Base-by-base conservation (phyloP, 2,888 invertebrate species). In the Drosophila colorata region DNA sequence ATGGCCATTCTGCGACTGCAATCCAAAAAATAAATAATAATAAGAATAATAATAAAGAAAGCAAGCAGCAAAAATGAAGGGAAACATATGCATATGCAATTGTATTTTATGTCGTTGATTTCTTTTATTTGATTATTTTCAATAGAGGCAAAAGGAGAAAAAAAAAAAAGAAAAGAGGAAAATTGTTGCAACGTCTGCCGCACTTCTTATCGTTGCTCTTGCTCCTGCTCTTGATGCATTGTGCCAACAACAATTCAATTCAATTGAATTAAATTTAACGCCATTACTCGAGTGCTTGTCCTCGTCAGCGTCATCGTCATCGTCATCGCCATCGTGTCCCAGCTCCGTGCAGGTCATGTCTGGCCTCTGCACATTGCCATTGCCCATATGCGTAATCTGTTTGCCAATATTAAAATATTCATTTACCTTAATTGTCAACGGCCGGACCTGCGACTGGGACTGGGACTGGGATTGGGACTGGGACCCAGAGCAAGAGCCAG, bases 391-490 rank as follows among this genome's bases (percentile, higher is more conserved):
- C 78, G 88, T 85, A 87, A 85, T 85, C 85, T 85, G 88, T 87
- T 85, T 85, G 88, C 83, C 88, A 86, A 85, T 87, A 85, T 86
- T 85, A 85, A 85, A 85, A 85, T 85, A 85, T 85, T 85, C 88
- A 85, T 85, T 80, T 86, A 80, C 85, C 85, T 87, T 85, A 87
- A 85, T 85, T 85, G 85, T 85, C 85, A 85, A 88, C 83, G 85
- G 88, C 61, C 73, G 59, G 58, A 49, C 46, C 44, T 14, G 41
- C n/a, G n/a, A n/a, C n/a, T n/a, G n/a, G n/a, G n/a, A n/a, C n/a
- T n/a, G n/a, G n/a, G n/a, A n/a, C n/a, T n/a, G n/a, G n/a, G n/a
- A n/a, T n/a, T n/a, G n/a, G 52, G 38, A 11, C 53, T 33, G 52
- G 23, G 25, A 11, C 31, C 41, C 46, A 37, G 18, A 23, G 33